Base-by-base conservation (phyloP, 2,888 invertebrate genomes). In the Bursaphelenchus okinawaensis region DNA sequence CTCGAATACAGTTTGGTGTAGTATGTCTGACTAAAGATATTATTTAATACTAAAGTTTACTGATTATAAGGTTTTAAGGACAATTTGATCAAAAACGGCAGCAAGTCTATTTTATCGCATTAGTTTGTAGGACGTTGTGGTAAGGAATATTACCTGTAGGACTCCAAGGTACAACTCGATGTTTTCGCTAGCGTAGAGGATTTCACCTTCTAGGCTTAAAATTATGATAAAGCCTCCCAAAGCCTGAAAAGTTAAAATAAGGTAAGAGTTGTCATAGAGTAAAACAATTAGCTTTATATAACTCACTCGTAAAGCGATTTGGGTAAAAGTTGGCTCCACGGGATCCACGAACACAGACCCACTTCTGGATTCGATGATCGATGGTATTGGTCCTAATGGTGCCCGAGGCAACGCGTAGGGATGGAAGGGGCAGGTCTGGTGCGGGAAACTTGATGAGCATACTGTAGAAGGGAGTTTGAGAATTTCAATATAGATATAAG, bases 121-220 rank as follows among this genome's bases (percentile, higher is more conserved):
- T 40, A 12, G 40, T 40, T 40, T 40, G n/a, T 6, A 19, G n/a
- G 19, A 19, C 16, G 7, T 24, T n/a, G 16, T 66, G 16, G 23
- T 12, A n/a, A 9, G 2, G n/a, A 26, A 27, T 69, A 87, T 87
- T 87, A 96, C 96, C 90, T 98, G 98, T 88, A 98, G 96, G 88
- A 99, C 98, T 85, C 98, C 98, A 83, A 98, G 88, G 87, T 95
- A 99, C 85, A 92, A 94, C 87, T 98, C 98, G 84, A 99, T 96
- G 86, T 94, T 95, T 87, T 96, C 92, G 71, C 96, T 95, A 67
- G 95, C 95, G 87, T 95, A 98, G 88, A 98, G 98, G 59, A 99
- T 95, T 86, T 98, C 98, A 70, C 96, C 96, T 57, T 80, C 72
- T 84, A 96, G 95, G 76, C 94, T 95, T 74, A 99, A 88, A 83